Evolutionary conservation across 2,888 invertebrate species (phyloP).

Genomic region (Sussaba pulchella): DNA sequence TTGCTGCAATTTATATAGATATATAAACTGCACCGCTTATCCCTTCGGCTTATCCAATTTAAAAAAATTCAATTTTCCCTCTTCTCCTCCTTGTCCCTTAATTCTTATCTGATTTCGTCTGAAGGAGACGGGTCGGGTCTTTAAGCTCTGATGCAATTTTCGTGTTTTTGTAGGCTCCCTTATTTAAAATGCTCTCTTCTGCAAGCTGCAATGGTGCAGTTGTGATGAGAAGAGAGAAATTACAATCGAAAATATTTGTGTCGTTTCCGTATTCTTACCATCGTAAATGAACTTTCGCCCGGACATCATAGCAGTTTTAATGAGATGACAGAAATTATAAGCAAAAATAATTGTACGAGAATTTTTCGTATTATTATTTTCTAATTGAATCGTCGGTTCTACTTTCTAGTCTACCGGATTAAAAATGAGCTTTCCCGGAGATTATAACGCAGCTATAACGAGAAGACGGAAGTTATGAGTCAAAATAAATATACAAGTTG

Average conservation of each 20-base stretch:
- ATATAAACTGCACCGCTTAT: neutral
- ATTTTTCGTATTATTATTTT: neutral
- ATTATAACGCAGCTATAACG: neutral
- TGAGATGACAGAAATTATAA: too few relatives aligned
- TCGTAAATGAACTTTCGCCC: too few relatives aligned
- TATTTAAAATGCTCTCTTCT: too few relatives aligned
- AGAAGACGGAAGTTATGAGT: neutral
- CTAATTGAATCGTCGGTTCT: too few relatives aligned
- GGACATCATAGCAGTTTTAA: too few relatives aligned
- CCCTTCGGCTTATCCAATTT: constrained; percentile 14
- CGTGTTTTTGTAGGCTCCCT: too few relatives aligned
- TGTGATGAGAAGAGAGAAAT: too few relatives aligned
- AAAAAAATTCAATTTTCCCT: constrained; percentile 33
- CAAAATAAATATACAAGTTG: neutral
- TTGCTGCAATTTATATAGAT: neutral
- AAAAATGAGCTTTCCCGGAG: neutral
- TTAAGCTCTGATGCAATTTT: constrained; percentile 20
- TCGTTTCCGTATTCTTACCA: too few relatives aligned
- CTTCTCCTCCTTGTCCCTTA: neutral
- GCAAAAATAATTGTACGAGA: too few relatives aligned
- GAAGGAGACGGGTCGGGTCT: neutral
- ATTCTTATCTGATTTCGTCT: constrained; percentile 1
- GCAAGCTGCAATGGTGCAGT: too few relatives aligned
- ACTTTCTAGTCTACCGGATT: constrained; percentile 1
- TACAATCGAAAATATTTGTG: too few relatives aligned